Base-by-base conservation (phyloP, 23 tunicate species). In the Ascidia mentula region DNA sequence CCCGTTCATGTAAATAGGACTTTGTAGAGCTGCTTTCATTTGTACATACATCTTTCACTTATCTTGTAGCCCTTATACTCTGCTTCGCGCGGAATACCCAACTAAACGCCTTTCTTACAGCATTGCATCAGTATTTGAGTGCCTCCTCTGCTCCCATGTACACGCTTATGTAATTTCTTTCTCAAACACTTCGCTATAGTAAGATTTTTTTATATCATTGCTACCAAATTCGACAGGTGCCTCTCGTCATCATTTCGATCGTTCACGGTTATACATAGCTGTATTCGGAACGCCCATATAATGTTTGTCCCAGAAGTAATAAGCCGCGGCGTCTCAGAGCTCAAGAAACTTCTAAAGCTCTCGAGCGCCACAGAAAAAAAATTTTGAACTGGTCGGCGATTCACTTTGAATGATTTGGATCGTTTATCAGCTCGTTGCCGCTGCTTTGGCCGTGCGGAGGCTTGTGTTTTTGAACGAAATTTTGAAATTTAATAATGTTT, bases 71-170 rank as follows among this genome's bases (percentile, higher is more conserved):
- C 65, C 13, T 53, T 9, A 3, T 53, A 53, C 13, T 28, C 65
- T 28, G 65, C 65, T 53, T 53, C 65, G 65, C 65, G 65, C 65
- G 65, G n/a, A 53, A 53, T 26, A 26, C 13, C 7, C 4, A 53
- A 53, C 65, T 53, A 53, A 53, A 53, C 13, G 65, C 65, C 65
- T 53, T 53, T 53, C 65, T 9, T 53, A 53, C 65, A 53, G 65
- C 65, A 53, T 53, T 53, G 65, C 65, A 53, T 53, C 65, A 53
- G 65, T 53, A 5, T 53, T 53, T 53, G 65, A 53, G 22, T 53
- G 65, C 65, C 65, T 28, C 13, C 24, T 53, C 65, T 53, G 13
- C 65, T 53, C 65, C n/a, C 65, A 53, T 53, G 65, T 53, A 53
- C 24, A 53, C 7, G 24, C 65, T 26, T 53, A 28, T 9, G 7